phyloP scores from a whole-genome alignment of 2,888 invertebrate genomes.

The Zelleria hepariella region DNA sequence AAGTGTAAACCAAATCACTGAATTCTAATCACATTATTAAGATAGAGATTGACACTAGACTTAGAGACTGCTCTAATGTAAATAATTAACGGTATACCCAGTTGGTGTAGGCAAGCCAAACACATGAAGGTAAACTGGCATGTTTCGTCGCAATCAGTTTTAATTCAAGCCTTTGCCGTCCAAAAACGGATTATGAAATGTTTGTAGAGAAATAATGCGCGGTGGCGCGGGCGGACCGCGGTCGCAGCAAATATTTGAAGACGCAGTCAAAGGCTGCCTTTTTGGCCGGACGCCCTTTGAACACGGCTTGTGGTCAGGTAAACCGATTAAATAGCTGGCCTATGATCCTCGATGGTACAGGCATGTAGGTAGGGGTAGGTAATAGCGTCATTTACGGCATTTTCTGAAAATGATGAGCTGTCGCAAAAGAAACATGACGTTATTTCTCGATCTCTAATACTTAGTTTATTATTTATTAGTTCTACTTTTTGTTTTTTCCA shows the following conservation, averaged over 20 bases:
- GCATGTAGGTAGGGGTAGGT: no score
- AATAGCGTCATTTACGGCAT: neutral
- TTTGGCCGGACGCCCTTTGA: conserved; percentile 58
- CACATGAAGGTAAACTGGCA: neutral
- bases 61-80: neutral
- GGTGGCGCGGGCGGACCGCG: conserved; percentile 53
- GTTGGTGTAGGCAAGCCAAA: neutral
- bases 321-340: conserved; percentile 46
- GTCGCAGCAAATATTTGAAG: conserved; percentile 66
- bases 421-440: no score
- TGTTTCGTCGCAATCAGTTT: neutral
- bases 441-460: no score
- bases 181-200: conserved; percentile 51
- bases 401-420: no score
- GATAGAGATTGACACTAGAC: neutral
- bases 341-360: neutral
- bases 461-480: no score
- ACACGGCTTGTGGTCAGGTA: conserved; percentile 57
- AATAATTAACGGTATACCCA: neutral
- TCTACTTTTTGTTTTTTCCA: no score
- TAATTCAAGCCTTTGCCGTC: neutral
- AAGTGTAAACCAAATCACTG: conserved; percentile 1
- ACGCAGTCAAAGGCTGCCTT: conserved; percentile 61
- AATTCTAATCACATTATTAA: neutral
- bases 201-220: conserved; percentile 62